Conservation (phyloP, 2,888 invertebrate genomes). For the Lepidocyrtoides sp. region DNA sequence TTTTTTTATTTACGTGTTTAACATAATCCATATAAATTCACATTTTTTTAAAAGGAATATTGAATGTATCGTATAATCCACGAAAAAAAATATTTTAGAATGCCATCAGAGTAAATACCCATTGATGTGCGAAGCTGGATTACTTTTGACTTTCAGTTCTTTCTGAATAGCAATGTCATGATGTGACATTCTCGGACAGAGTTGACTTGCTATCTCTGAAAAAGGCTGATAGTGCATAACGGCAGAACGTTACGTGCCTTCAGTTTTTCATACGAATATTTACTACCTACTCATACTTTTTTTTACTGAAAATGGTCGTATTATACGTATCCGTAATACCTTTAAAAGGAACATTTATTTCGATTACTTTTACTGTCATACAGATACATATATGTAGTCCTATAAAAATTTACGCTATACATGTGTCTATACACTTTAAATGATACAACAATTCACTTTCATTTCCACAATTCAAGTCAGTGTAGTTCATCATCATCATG, state of each 20-base stretch:
- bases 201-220: not conserved
- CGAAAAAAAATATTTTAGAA: not conserved
- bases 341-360: too few species aligned
- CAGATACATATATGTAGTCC: not conserved
- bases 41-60: not conserved
- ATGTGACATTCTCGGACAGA: conserved; percentile 28
- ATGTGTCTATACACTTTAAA: too few species aligned
- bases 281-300: not conserved
- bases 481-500: conserved; percentile 29
- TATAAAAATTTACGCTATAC: too few species aligned
- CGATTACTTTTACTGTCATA: too few species aligned
- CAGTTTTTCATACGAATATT: not conserved
- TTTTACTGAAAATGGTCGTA: conserved; percentile 33
- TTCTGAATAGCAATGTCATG: not conserved
- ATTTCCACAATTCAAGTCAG: conserved; percentile 14
- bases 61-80: not conserved
- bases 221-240: conserved; percentile 30
- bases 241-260: not conserved
- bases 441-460: conserved; percentile 25
- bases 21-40: too few species aligned
- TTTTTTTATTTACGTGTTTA: not conserved
- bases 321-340: too few species aligned
- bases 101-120: not conserved
- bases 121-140: not conserved
- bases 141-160: not conserved